Conservation (phyloP, 2,113 vertebrate species). For the Columba janthina region DNA sequence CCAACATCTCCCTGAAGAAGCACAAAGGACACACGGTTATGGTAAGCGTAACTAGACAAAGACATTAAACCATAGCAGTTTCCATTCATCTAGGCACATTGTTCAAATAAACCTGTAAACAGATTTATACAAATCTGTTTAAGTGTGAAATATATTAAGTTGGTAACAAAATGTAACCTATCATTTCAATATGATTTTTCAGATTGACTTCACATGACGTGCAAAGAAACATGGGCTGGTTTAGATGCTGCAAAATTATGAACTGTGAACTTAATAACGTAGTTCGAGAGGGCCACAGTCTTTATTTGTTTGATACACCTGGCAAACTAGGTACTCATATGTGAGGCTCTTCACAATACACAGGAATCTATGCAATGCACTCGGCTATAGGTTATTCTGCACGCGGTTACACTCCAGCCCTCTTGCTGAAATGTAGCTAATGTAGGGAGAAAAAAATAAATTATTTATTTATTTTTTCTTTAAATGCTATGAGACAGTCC, state of each 20-base stretch:
- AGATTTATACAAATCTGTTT: not conserved
- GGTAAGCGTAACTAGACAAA: not conserved
- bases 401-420: not conserved
- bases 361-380: not conserved
- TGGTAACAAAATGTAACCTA: not conserved
- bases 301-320: not conserved
- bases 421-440: not conserved
- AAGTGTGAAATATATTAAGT: not conserved
- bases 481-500: not conserved
- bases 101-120: not conserved
- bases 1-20: not conserved
- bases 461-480: not conserved
- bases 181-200: not conserved
- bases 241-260: not conserved
- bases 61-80: not conserved
- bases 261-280: not conserved
- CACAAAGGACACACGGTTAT: not conserved
- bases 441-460: accelerated
- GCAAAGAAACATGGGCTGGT: accelerated
- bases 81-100: not conserved
- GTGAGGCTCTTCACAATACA: not conserved
- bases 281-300: not conserved
- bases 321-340: not conserved
- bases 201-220: not conserved
- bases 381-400: not conserved